Base-by-base conservation (phyloP, 2,888 invertebrate genomes). In the Graphium colonna region DNA sequence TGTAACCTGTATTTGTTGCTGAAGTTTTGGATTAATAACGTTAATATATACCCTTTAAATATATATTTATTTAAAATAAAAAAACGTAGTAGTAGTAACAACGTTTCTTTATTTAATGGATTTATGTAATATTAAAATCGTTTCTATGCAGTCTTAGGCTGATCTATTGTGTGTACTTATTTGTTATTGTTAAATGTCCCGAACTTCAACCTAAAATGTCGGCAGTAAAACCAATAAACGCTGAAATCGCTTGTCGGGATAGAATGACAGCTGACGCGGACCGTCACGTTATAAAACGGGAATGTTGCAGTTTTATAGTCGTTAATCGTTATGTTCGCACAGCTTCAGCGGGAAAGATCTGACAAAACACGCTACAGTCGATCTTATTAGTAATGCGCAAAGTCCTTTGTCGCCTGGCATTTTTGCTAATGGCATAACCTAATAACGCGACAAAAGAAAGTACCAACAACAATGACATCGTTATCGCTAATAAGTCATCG, bases 401-500 rank as follows among this genome's bases (percentile, higher is more conserved):
- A 58, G 56, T 40, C 48, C 50, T 52, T 55, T 60, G 54, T 60
- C 43, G 61, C 56, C 41, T 54, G 50, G 49, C 38, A 55, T 44
- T 46, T 43, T 43, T 31, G 17, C 44, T 62, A 62, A 62, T 61
- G 58, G 56, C 58, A 33, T 49, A 53, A 53, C 53, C 58, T 59
- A 60, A 64, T 60, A 64, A 60, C 67, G 60, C 58, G 62, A 71
- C 75, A 71, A 71, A 68, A 68, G 68, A 68, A 62, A 67, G 64
- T 60, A 57, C 60, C 64, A 68, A 67, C 72, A 75, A 80, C 80
- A 77, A 75, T 68, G 71, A 68, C 69, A 71, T 72, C 72, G 73
- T 77, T 79, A 77, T 79, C 75, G 73, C 67, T 76, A 75, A 79
- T 82, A 79, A 80, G 77, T 78, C 76, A 77, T 82, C 77, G 78